A percentile compares a stretch with the other conserved stretches of the same genome.
These are phyloP conservation scores for Sprattus sprattus DNA, from an alignment of 2,113 vertebrate species.

Conservation along the genomic window DNA sequence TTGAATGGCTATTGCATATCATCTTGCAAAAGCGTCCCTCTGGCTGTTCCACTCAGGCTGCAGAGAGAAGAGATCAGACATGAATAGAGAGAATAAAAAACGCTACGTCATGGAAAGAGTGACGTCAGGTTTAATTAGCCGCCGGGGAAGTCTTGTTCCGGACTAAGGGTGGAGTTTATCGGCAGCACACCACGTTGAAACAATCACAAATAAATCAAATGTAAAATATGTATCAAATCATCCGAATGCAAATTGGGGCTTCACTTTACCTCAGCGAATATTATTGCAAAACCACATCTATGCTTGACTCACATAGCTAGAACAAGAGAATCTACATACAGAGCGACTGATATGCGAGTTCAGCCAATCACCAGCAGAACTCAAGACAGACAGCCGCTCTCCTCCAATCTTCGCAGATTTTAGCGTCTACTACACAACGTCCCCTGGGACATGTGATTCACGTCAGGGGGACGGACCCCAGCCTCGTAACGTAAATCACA, in stretches of 20 bases:
- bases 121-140: constrained; percentile 78
- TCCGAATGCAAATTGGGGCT: neutral
- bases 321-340: constrained; percentile 57
- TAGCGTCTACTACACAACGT: neutral
- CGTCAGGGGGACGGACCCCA: constrained; percentile 57
- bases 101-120: constrained; percentile 80
- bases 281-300: constrained; percentile 17
- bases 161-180: constrained; percentile 60
- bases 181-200: neutral
- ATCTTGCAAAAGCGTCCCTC: constrained; percentile 1
- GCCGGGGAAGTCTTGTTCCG: constrained; percentile 63
- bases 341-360: constrained; percentile 68
- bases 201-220: neutral
- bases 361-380: constrained; percentile 62
- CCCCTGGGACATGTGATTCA: constrained; percentile 52
- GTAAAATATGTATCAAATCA: neutral
- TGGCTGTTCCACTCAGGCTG: neutral
- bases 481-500: constrained; percentile 70
- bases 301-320: neutral
- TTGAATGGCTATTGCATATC: neutral
- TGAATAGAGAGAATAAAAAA: constrained; percentile 46
- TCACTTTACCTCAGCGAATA: neutral
- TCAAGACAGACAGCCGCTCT: neutral
- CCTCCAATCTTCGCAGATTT: constrained; percentile 1
- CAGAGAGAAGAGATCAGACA: neutral